These are phyloP conservation scores for Ascaphus truei DNA, from an alignment of 2,113 vertebrate genomes.

Conservation along the genomic window DNA sequence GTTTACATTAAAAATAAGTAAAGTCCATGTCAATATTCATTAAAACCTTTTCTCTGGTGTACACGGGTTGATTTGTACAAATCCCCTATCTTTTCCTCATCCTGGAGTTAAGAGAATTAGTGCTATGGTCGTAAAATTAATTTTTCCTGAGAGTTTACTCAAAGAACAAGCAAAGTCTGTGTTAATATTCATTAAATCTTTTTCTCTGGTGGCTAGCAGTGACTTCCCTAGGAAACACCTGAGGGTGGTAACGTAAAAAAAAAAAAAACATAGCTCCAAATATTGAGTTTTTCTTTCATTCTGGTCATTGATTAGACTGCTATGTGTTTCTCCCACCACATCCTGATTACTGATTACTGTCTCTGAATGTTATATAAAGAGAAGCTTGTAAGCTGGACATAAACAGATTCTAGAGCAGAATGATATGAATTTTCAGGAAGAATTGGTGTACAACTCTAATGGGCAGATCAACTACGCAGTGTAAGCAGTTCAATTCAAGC, in stretches of 20 bases:
- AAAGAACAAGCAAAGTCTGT: constrained; percentile 31
- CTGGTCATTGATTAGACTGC: not conserved
- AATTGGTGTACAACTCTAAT: not conserved
- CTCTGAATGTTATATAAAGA: not conserved
- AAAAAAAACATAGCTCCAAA: not conserved
- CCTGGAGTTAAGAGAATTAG: constrained; percentile 31
- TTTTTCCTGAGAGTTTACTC: constrained; percentile 34
- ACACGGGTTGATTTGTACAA: constrained; percentile 30
- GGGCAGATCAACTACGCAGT: not conserved
- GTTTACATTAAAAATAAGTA: constrained; percentile 39
- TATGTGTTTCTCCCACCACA: not conserved
- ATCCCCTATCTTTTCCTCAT: constrained; percentile 31
- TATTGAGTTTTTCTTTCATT: constrained; percentile 17
- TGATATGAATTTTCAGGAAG: too few species aligned
- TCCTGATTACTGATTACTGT: too few species aligned
- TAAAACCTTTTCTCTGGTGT: constrained; percentile 30
- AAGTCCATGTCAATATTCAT: constrained; percentile 35
- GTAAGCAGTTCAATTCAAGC: not conserved
- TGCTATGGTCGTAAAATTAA: constrained; percentile 34
- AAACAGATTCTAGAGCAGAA: too few species aligned
- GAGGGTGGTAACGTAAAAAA: constrained; percentile 5
- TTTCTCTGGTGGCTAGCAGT: constrained; percentile 17
- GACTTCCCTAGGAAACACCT: constrained; percentile 28
- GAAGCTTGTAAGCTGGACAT: not conserved
- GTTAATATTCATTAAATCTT: constrained; percentile 38